Evolutionary conservation across 2,797 vertebrate genomes (phyloP), one percentile per base, ranked within the genome.

Genomic region (Hipposideros larvatus): DNA sequence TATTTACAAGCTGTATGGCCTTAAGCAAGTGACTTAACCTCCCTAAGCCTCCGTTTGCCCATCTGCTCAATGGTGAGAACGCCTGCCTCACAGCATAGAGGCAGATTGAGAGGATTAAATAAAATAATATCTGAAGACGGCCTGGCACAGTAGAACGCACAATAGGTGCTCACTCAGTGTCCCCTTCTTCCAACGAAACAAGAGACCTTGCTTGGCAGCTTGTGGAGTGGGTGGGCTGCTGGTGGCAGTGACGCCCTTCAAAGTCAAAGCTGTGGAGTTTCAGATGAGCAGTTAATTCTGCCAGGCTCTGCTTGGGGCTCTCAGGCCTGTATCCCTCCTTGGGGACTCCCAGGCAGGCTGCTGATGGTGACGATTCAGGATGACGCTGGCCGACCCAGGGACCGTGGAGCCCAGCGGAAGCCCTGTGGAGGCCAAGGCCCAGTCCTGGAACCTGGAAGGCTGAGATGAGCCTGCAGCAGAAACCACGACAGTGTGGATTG

Each of bases 401-500:
- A 22, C 43, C 53, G 1, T 63, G 43, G 66, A 51, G 59, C 31
- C 37, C 16, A 2, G 16, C 53, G 71, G 46, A 41, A 26, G 16
- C 55, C 15, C 6, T 18, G 1, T 24, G 15, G 73, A 10, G 51
- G 21, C 91, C n/a, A 18, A 59, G 55, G 9, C 16, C 22, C 26
- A 0, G 14, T 28, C 37, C 78, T 37, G n/a, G 74, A 57, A 31
- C 65, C 87, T 4, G 19, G 68, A 59, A 78, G 74, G 75, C 63
- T 2, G 7, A 46, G 43, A 10, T 4, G 34, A 66, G 11, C 41
- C 93, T 51, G 46, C 26, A 21, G 22, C 21, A 21, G 41, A 74
- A 7, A 15, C 31, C 48, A 2, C 0, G 0, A 22, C 41, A 2
- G 11, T 2, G 5, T 24, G 71, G 65, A 18, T 7, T 41, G 26